Conservation (phyloP, 1,140 invertebrate species). For the Pogonomyrmex californicus region DNA sequence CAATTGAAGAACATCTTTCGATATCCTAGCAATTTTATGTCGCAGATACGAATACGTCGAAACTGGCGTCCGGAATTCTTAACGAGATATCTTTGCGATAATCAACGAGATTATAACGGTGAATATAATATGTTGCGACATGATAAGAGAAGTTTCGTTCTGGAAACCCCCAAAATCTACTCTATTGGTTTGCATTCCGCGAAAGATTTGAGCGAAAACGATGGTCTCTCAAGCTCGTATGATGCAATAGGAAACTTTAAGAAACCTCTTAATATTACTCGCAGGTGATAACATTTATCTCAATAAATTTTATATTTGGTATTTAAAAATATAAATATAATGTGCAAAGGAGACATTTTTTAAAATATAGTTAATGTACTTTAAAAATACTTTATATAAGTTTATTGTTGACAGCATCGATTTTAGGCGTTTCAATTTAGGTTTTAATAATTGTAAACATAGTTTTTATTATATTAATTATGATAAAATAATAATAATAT, state of each 20-base stretch:
- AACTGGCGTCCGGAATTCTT: conserved; percentile 61
- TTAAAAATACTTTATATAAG: background rate
- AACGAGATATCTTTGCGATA: conserved; percentile 24
- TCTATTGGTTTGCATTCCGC: conserved; percentile 62
- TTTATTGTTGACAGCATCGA: background rate
- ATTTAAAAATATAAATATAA: background rate
- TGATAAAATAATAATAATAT: too few species aligned
- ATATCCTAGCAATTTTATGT: background rate
- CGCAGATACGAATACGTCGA: background rate
- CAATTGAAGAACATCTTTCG: conserved; percentile 64
- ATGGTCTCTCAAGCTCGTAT: background rate
- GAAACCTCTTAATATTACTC: conserved; percentile 18
- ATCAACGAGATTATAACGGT: background rate
- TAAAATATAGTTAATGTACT: background rate
- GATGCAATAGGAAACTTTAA: background rate
- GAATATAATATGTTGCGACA: background rate
- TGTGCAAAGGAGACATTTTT: background rate
- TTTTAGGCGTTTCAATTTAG: background rate
- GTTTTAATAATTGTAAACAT: background rate
- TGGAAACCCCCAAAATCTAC: conserved; percentile 64
- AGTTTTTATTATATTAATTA: background rate
- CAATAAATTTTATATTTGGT: background rate
- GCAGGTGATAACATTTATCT: conserved; percentile 47
- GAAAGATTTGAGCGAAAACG: background rate
- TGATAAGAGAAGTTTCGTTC: conserved; percentile 13